phyloP scores from a whole-genome alignment of 2,888 invertebrate species.

The Panzeria rudis region DNA sequence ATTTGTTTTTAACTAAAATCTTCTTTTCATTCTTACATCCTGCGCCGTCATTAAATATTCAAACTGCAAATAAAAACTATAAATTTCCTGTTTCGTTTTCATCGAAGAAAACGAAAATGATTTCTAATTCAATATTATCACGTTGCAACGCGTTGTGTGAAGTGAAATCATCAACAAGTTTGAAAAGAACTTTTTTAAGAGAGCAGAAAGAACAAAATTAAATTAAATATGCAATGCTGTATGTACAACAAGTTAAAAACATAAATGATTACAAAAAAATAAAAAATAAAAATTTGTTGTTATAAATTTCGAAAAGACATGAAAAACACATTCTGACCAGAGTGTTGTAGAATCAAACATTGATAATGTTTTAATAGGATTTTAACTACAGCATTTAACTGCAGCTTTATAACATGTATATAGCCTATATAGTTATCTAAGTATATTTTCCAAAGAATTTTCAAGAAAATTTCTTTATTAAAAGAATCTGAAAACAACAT shows the following conservation, averaged over 20 bases:
- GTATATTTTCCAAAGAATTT: background rate
- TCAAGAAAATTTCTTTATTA: background rate
- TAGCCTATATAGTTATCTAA: too few relatives aligned
- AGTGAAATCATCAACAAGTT: conserved; percentile 39
- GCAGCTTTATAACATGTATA: background rate
- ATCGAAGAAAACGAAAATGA: conserved; percentile 37
- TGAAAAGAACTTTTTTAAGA: conserved; percentile 16
- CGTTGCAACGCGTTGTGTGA: background rate
- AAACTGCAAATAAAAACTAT: conserved; percentile 25
- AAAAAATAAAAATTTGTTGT: conserved; percentile 2
- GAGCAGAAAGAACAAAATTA: background rate
- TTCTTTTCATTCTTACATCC: conserved; percentile 35
- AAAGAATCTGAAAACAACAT: background rate
- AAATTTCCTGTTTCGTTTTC: conserved; percentile 64
- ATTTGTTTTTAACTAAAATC: background rate
- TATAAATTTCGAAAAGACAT: conserved; percentile 1
- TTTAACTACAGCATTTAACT: conserved; percentile 7
- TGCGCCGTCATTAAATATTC: conserved; percentile 3
- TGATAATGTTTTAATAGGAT: background rate
- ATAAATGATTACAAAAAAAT: background rate
- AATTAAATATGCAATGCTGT: conserved; percentile 32
- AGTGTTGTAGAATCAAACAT: background rate
- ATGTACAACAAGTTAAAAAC: conserved; percentile 39
- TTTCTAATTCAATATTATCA: conserved; percentile 26
- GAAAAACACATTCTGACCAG: conserved; percentile 1